Evolutionary conservation across 1,140 invertebrate species (phyloP).

Genomic region (Agraylea sexmaculata): DNA sequence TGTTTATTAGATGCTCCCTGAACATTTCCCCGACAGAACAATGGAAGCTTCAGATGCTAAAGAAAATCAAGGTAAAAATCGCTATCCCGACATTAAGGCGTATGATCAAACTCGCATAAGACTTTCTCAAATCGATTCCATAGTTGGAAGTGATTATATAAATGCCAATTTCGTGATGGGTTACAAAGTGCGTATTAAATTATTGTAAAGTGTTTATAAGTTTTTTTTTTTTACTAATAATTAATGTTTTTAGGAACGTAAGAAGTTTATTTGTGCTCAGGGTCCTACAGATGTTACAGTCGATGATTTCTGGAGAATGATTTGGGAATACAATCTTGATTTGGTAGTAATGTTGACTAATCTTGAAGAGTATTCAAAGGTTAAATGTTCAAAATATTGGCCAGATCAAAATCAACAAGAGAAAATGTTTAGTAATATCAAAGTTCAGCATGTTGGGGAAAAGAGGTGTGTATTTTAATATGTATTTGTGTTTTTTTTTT

Average conservation of each 20-base stretch:
- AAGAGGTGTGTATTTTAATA: conserved; percentile 41
- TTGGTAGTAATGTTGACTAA: conserved; percentile 91
- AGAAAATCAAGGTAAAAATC: conserved; percentile 81
- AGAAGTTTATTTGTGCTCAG: conserved; percentile 88
- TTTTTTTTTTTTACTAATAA: not conserved
- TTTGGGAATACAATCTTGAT: conserved; percentile 89
- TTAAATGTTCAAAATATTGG: conserved; percentile 91
- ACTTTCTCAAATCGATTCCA: conserved; percentile 59
- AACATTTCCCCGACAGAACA: conserved; percentile 75
- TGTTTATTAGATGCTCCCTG: conserved; percentile 53
- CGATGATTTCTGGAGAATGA: conserved; percentile 94
- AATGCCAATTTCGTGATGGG: conserved; percentile 88
- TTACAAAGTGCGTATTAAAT: conserved; percentile 50
- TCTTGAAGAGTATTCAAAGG: conserved; percentile 86
- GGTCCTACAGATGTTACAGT: conserved; percentile 89
- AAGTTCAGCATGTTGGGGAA: conserved; percentile 64
- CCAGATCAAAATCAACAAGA: conserved; percentile 68
- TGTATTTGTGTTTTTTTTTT: conserved; percentile 17
- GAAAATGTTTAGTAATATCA: conserved; percentile 66
- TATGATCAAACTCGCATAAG: conserved; percentile 88
- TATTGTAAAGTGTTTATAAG: conserved; percentile 1
- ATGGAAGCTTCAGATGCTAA: conserved; percentile 73
- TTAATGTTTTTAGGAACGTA: conserved; percentile 49
- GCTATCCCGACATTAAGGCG: conserved; percentile 81
- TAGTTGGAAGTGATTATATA: conserved; percentile 76